Conservation (phyloP, 2,797 vertebrate species). For the Holocentrus rufus region DNA sequence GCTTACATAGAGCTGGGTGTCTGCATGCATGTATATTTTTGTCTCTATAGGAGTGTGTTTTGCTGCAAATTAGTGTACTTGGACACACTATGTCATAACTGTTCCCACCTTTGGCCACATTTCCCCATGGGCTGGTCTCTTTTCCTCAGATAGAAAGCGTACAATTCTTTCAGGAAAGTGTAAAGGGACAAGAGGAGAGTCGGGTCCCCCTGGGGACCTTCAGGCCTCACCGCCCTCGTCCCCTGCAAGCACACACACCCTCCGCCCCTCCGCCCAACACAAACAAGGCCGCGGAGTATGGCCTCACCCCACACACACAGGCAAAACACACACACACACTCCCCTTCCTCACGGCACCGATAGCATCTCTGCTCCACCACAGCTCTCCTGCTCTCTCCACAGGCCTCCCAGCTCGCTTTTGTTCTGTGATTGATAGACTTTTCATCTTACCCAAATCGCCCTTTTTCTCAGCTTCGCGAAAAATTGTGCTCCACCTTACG, state of each 20-base stretch:
- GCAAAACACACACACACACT: constrained; percentile 50
- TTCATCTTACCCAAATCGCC: constrained; percentile 50
- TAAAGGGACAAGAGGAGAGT: constrained; percentile 80
- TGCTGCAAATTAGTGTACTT: constrained; percentile 51
- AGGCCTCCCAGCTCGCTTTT: constrained; percentile 70
- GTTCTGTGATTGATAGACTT: constrained; percentile 72
- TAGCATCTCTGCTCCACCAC: constrained; percentile 73
- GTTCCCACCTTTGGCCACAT: constrained; percentile 74
- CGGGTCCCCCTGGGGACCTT: constrained; percentile 72
- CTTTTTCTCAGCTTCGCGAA: constrained; percentile 42
- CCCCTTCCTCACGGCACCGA: constrained; percentile 73
- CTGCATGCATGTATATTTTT: not conserved
- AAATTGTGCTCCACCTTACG: constrained; percentile 43
- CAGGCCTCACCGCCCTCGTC: constrained; percentile 74
- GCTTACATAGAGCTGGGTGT: not conserved
- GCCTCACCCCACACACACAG: constrained; percentile 61
- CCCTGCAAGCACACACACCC: constrained; percentile 70
- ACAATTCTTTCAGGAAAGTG: constrained; percentile 87
- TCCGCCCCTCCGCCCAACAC: constrained; percentile 78
- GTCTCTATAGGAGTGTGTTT: constrained; percentile 11
- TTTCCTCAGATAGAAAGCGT: constrained; percentile 88
- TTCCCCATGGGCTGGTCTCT: constrained; percentile 83
- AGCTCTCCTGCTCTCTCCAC: constrained; percentile 64
- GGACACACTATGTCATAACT: constrained; percentile 55
- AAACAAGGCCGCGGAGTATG: constrained; percentile 72